A percentile compares a stretch with the other conserved stretches of the same genome.
Evolutionary conservation across 2,797 vertebrate species (phyloP).

Genomic region (Lagocephalus sceleratus): DNA sequence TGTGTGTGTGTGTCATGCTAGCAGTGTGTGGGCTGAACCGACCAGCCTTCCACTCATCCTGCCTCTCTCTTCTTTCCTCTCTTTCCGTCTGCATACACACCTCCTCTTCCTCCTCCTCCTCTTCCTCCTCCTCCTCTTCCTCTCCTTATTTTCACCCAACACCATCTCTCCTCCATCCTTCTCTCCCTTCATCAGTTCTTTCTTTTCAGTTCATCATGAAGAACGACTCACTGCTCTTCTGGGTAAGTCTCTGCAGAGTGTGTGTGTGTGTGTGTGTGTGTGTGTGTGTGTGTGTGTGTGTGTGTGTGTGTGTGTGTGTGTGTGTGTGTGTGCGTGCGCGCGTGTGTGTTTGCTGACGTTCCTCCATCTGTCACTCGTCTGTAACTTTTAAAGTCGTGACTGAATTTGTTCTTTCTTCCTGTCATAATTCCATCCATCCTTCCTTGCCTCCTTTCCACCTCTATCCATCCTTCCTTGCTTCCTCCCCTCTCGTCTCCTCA

Average conservation of each 20-base stretch:
- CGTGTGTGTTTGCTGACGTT: background rate
- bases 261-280: constrained; percentile 1
- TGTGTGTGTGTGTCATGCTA: constrained; percentile 60
- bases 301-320: constrained; percentile 1
- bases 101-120: constrained; percentile 9
- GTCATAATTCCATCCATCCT: background rate
- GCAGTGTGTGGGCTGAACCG: constrained; percentile 72
- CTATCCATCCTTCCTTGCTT: background rate
- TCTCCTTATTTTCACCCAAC: constrained; percentile 33
- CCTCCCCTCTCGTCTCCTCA: background rate
- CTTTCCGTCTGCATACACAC: constrained; percentile 13
- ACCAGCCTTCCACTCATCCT: constrained; percentile 69
- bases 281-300: constrained; percentile 3
- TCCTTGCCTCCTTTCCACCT: background rate
- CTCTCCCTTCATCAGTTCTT: constrained; percentile 34
- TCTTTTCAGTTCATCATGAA: constrained; percentile 63
- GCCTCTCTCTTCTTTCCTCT: constrained; percentile 35
- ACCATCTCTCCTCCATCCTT: constrained; percentile 26
- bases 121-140: constrained; percentile 32
- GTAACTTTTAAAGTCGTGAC: constrained; percentile 56
- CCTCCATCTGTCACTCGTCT: constrained; percentile 1
- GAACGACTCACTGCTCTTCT: constrained; percentile 57
- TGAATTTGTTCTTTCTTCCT: background rate
- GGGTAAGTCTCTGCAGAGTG: constrained; percentile 57
- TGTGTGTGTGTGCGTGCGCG: constrained; percentile 6